Evolutionary conservation across 2,113 vertebrate species (phyloP), one percentile per base, ranked within the genome.

Genomic region (Austrofundulus limnaeus): DNA sequence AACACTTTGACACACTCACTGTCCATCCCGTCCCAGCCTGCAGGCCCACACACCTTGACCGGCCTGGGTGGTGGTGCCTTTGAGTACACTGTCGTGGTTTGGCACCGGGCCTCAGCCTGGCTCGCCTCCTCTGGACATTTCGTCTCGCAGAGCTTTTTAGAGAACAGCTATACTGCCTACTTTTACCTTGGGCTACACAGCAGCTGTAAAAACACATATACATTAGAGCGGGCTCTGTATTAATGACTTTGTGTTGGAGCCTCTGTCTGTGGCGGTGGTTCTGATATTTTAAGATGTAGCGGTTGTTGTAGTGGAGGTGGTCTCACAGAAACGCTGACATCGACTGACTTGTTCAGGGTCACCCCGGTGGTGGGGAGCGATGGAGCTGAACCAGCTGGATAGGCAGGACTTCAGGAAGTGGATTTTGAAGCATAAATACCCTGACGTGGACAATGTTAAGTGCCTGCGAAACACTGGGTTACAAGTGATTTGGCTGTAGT

Each of bases 1-100:
- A 43, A 64, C 43, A 53, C 38, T 66, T 39, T 41, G 24, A 52
- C 43, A 53, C 50, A n/a, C 55, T 13, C 34, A 67, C 79, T 77
- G 76, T 82, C 66, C 65, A 84, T 83, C 67, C 19, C 51, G 77
- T 84, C 71, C 69, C 70, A 70, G 70, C 76, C 78, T 45, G 48
- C 42, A 17, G 77, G 91, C 82, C 91, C 91, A 91, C 91, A 92
- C 91, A 92, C 85, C 86, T 88, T 83, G 89, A 75, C 88, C 49
- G 59, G 77, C 77, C 77, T 91, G 91, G 91, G 90, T 89, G 90
- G 90, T 85, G 78, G 75, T 76, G 82, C 73, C 60, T 78, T 80
- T 73, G 86, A 89, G 83, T 70, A 82, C 78, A 89, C 78, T 89
- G 85, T 91, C 75, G 86, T 90, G 91, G 90, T 91, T 91, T 90